phyloP scores from a whole-genome alignment of 2,797 vertebrate genomes.

The Poecilia wingei region DNA sequence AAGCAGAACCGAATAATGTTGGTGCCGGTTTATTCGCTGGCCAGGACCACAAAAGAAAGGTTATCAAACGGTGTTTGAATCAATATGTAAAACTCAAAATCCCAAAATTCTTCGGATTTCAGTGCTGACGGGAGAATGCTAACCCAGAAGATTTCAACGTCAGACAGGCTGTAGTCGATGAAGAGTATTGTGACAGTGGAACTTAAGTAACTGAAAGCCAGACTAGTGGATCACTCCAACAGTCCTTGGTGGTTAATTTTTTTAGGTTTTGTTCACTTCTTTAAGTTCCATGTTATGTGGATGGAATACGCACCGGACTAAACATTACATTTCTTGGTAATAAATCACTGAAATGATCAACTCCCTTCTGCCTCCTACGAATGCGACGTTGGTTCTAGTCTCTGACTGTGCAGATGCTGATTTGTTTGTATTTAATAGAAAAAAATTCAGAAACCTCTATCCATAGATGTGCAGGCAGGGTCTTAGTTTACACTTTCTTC shows the following conservation, averaged over 20 bases:
- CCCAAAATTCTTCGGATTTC: slow-evolving; percentile 23
- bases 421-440: background rate
- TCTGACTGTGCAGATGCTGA: background rate
- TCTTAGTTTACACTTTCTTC: background rate
- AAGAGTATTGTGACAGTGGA: slow-evolving; percentile 50
- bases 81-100: slow-evolving; percentile 37
- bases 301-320: background rate
- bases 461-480: background rate
- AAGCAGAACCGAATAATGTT: slow-evolving; percentile 35
- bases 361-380: background rate
- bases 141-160: slow-evolving; percentile 30
- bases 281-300: slow-evolving; percentile 13
- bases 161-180: slow-evolving; percentile 45
- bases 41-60: slow-evolving; percentile 38
- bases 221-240: slow-evolving; percentile 53
- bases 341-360: background rate
- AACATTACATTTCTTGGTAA: background rate
- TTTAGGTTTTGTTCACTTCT: slow-evolving; percentile 45
- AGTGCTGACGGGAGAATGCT: slow-evolving; percentile 32
- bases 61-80: slow-evolving; percentile 27
- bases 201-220: slow-evolving; percentile 61
- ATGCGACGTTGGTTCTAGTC: background rate
- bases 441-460: background rate
- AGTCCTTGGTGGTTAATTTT: slow-evolving; percentile 53
- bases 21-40: slow-evolving; percentile 34